Evolutionary conservation across 2,888 invertebrate species (phyloP).

Genomic region (Eupithecia insigniata): DNA sequence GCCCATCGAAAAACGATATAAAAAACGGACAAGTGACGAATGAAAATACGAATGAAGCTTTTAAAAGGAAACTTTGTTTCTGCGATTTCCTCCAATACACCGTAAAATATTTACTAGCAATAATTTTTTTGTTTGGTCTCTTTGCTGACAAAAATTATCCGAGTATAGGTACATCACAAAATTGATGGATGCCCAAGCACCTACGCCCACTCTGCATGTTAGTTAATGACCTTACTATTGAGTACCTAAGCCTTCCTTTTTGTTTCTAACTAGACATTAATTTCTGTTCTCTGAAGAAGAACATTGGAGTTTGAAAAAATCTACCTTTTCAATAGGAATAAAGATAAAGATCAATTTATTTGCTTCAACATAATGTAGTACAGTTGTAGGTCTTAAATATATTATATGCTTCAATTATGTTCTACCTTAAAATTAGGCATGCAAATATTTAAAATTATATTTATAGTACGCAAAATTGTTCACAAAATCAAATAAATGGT

Average conservation of each 20-base stretch:
- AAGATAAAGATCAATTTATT: too few relatives aligned
- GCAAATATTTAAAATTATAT: too few relatives aligned
- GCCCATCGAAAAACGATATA: too few relatives aligned
- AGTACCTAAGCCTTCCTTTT: neutral
- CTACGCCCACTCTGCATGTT: neutral
- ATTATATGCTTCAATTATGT: too few relatives aligned
- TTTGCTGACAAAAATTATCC: neutral
- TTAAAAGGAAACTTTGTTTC: neutral
- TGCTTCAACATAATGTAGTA: too few relatives aligned
- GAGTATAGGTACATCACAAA: neutral
- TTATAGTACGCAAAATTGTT: too few relatives aligned
- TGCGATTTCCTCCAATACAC: neutral
- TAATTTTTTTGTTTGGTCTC: neutral
- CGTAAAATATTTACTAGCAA: neutral
- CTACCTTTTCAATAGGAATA: neutral
- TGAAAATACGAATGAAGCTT: neutral
- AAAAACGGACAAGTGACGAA: neutral
- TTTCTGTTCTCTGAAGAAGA: neutral
- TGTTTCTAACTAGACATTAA: too few relatives aligned
- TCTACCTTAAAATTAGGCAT: too few relatives aligned
- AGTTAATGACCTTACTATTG: neutral
- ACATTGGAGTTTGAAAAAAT: neutral
- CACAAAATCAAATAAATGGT: too few relatives aligned
- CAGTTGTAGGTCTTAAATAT: too few relatives aligned
- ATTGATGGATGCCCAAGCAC: neutral